Conservation (phyloP, 2,797 vertebrate species). For the Ctenosaura bakeri region DNA sequence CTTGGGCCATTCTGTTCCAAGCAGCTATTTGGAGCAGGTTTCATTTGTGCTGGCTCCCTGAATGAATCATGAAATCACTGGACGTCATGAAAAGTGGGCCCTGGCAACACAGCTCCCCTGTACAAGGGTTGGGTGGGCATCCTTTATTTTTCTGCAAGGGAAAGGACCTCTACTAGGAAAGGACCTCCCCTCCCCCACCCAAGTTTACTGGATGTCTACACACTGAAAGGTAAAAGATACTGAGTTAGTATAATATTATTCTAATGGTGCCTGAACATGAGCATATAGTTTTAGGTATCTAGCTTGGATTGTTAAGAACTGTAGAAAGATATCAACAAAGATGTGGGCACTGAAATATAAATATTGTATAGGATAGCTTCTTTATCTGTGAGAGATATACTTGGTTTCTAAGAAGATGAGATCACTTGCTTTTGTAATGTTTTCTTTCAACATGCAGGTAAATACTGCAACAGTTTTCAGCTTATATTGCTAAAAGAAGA, state of each 20-base stretch:
- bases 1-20: too few relatives aligned
- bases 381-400: background rate
- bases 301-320: background rate
- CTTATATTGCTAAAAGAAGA: background rate
- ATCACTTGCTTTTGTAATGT: background rate
- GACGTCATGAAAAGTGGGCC: too few relatives aligned
- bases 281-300: background rate
- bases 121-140: too few relatives aligned
- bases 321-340: conserved; percentile 8
- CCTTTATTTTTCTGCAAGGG: too few relatives aligned
- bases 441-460: background rate
- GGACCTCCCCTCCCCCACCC: too few relatives aligned
- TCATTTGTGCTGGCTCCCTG: too few relatives aligned
- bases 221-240: background rate
- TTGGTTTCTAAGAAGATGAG: background rate
- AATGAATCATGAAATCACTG: too few relatives aligned
- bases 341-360: background rate
- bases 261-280: background rate
- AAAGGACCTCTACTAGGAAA: too few relatives aligned
- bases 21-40: too few relatives aligned
- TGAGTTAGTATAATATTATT: background rate
- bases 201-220: background rate
- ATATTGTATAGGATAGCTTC: background rate
- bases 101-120: too few relatives aligned
- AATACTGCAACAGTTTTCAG: background rate